Conservation (phyloP, 2,113 vertebrate genomes). For the Tichodroma muraria region DNA sequence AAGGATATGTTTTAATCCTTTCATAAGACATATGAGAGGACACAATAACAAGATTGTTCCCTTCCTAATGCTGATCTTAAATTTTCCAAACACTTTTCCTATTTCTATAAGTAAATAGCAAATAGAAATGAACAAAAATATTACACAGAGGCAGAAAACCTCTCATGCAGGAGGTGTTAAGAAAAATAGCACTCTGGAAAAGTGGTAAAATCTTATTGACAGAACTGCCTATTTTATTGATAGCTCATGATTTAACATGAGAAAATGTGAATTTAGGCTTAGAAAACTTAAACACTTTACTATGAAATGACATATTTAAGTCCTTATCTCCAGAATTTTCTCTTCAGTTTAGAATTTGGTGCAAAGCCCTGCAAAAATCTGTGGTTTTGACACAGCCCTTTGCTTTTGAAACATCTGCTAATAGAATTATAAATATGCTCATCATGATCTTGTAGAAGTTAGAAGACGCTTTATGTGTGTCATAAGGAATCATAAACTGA, state of each 20-base stretch:
- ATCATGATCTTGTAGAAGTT: neutral
- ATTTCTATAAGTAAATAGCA: neutral
- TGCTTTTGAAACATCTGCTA: neutral
- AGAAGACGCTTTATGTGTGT: neutral
- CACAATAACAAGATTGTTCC: neutral
- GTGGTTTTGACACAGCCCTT: neutral
- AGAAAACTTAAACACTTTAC: neutral
- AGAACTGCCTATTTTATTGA: neutral
- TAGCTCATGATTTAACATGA: neutral
- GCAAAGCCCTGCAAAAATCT: neutral
- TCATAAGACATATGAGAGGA: neutral
- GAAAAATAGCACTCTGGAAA: neutral
- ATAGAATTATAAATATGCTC: neutral
- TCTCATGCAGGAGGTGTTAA: neutral
- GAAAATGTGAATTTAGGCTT: neutral
- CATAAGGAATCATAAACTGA: neutral
- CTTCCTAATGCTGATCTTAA: neutral
- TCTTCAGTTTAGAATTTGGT: neutral
- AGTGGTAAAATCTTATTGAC: neutral
- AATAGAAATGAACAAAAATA: neutral
- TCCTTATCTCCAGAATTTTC: neutral
- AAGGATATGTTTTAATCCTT: neutral
- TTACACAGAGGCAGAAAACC: neutral
- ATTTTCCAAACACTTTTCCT: neutral
- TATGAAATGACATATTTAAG: neutral